Evolutionary conservation across 2,113 vertebrate genomes (phyloP).

Genomic region (Stigmatopora nigra): DNA sequence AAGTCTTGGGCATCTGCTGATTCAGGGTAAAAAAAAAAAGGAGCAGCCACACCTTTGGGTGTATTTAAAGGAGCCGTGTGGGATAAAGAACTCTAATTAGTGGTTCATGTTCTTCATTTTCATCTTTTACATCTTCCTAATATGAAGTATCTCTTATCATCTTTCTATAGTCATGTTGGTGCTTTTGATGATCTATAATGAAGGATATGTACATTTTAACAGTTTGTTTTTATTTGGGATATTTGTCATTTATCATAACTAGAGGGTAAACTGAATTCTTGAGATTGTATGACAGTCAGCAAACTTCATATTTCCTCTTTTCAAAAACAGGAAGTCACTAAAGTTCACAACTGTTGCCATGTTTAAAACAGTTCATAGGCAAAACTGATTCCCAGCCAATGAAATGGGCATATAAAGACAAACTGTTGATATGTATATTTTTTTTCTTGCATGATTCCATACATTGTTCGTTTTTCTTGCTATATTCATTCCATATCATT

Average conservation of each 20-base stretch:
- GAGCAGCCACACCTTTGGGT: not conserved
- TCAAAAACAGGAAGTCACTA: slow-evolving; percentile 6
- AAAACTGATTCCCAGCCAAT: not conserved
- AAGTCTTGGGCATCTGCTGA: slow-evolving; percentile 12
- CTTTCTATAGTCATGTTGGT: not conserved
- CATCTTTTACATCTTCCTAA: not conserved
- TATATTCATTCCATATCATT: too few relatives aligned
- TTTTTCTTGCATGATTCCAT: too few relatives aligned
- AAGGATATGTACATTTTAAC: not conserved
- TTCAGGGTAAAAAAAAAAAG: not conserved
- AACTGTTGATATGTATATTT: too few relatives aligned
- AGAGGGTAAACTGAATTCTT: not conserved
- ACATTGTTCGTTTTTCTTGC: too few relatives aligned
- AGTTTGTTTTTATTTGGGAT: not conserved
- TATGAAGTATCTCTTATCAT: not conserved
- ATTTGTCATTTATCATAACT: not conserved
- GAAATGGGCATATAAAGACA: too few relatives aligned
- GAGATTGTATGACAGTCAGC: slow-evolving; percentile 12
- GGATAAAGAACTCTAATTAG: not conserved
- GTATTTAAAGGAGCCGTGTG: not conserved
- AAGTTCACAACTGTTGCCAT: too few relatives aligned
- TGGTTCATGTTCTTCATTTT: not conserved
- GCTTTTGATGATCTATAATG: not conserved
- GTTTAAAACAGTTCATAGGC: not conserved
- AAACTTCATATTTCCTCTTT: not conserved